phyloP scores from a whole-genome alignment of 2,113 vertebrate species.

The Morone saxatilis region DNA sequence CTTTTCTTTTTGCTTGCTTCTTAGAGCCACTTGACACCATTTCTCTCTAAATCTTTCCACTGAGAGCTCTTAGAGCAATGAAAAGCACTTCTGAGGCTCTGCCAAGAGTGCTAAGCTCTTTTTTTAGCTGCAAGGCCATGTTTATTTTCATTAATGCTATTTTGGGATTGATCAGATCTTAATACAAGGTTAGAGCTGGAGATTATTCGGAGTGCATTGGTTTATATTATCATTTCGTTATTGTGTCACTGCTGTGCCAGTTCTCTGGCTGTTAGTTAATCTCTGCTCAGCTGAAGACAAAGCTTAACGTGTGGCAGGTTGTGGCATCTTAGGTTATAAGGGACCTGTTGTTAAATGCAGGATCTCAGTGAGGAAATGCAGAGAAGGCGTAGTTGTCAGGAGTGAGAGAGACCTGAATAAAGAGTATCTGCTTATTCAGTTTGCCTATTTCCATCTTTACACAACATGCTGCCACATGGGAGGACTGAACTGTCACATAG shows the following conservation, averaged over 20 bases:
- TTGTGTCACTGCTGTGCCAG: neutral
- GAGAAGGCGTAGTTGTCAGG: neutral
- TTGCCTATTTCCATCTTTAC: conserved; percentile 26
- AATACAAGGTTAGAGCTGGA: conserved; percentile 8
- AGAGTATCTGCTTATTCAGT: conserved; percentile 24
- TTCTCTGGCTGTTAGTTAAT: neutral
- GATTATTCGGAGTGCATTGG: neutral
- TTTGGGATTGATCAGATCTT: conserved; percentile 33
- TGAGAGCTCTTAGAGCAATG: neutral
- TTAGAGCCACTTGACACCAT: neutral
- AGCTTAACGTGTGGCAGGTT: neutral
- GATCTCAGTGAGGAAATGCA: neutral
- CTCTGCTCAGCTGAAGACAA: neutral
- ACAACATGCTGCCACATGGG: conserved; percentile 24
- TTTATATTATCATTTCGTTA: conserved; percentile 5
- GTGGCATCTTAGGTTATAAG: too few relatives aligned
- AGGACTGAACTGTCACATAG: conserved; percentile 36
- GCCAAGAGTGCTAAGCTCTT: conserved; percentile 11
- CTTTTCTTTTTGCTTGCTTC: neutral
- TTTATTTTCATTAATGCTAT: conserved; percentile 45
- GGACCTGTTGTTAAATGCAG: neutral
- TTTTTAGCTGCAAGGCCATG: conserved; percentile 14
- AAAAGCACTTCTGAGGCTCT: conserved; percentile 13
- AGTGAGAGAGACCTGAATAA: conserved; percentile 29
- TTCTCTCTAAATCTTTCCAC: conserved; percentile 4